Conservation (phyloP, 2,888 invertebrate genomes). For the Dermolepida albohirtum region DNA sequence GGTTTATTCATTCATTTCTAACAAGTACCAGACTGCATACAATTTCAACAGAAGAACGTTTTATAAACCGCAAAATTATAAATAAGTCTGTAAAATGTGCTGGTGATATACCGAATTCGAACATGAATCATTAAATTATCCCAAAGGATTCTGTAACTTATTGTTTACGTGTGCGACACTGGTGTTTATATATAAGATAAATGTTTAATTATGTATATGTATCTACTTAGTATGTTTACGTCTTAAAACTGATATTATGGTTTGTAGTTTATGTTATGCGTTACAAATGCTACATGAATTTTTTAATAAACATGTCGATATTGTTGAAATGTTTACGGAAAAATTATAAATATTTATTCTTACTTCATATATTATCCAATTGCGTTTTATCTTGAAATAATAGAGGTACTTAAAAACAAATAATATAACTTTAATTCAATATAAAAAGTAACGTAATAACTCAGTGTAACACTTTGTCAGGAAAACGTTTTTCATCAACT, state of each 20-base stretch:
- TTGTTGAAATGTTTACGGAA: slow-evolving; percentile 12
- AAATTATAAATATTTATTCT: slow-evolving; percentile 27
- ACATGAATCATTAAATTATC: slow-evolving; percentile 29
- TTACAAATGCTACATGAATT: slow-evolving; percentile 1
- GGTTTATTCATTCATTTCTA: no score
- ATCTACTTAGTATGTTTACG: no score
- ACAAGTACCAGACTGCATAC: no score
- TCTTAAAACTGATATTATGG: no score
- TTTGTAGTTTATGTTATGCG: no score
- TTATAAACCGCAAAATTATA: slow-evolving; percentile 35
- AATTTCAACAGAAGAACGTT: no score
- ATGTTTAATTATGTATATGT: not conserved
- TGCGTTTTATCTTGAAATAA: slow-evolving; percentile 24
- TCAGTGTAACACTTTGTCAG: no score
- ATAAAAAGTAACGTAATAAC: no score
- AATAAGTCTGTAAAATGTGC: slow-evolving; percentile 21
- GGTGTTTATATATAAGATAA: slow-evolving; percentile 11
- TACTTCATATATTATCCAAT: slow-evolving; percentile 19
- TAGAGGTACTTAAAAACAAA: not conserved
- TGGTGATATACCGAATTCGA: slow-evolving; percentile 19
- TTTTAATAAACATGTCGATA: slow-evolving; percentile 29
- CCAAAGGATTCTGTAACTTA: slow-evolving; percentile 21
- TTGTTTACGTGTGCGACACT: not conserved
- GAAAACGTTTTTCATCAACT: no score
- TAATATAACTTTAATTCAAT: no score